Evolutionary conservation across 1,140 invertebrate species (phyloP), one percentile per base, ranked within the genome.

Genomic region (Babylonia areolata): DNA sequence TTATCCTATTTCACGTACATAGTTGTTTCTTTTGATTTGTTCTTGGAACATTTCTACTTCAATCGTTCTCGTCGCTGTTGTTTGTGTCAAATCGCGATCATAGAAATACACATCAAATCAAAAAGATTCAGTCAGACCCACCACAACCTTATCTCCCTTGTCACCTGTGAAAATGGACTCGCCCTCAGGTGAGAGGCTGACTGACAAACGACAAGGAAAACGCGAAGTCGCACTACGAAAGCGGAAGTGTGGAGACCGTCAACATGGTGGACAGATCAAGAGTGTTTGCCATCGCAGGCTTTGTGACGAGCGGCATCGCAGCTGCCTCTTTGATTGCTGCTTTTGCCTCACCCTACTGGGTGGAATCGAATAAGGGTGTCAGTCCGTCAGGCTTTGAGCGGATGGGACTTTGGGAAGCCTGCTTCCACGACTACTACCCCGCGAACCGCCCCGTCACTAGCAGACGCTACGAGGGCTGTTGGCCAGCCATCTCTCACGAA

Each of bases 331-430:
- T 86, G 33, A 77, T 86, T 69, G 51, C 81, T 40, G 58, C 80
- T 1, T 82, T 86, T 33, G 80, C 80, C 33, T 83, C 85, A 1
- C 79, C 85, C 2, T 82, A 78, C 81, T 86, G 85, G 85, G 73
- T 86, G 33, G 85, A 86, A 54, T 54, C 85, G 31, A 40, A 84
- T 6, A 73, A 40, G 31, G 46, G 81, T 35, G 80, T 77, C n/a
- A n/a, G 39, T 20, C 46, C 46, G 3, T 82, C 85, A 3, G 85
- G 85, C 2, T 99, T 99, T 92, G 97, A 97, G 90, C 96, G 97
- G 90, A 98, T 99, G 97, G 98, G 98, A 0, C 93, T 99, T 11
- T 99, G 98, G 98, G 97, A 99, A 93, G 98, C 98, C 93, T 99
- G 98, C 92, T 99, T 99, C 92, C 95, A 97, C 88, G 95, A 97